Evolutionary conservation across 2,797 vertebrate species (phyloP).

Genomic region (Scolopax bukidnonensis): DNA sequence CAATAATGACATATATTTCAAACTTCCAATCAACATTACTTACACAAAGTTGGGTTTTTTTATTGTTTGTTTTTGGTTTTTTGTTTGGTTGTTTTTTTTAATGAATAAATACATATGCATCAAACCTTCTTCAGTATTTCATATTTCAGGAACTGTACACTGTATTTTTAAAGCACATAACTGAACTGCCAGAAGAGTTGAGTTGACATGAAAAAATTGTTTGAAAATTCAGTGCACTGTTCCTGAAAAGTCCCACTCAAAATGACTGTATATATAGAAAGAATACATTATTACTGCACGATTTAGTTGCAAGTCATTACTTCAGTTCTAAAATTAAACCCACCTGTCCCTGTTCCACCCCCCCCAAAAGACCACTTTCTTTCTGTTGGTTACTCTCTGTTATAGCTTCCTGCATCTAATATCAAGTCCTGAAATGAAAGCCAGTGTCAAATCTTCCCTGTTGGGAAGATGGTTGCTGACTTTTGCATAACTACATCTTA

Average conservation of each 20-base stretch:
- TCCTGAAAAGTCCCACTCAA: not conserved
- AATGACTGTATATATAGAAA: not conserved
- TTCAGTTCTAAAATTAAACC: not conserved
- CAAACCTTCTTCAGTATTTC: not conserved
- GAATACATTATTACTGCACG: not conserved
- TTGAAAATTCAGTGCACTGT: not conserved
- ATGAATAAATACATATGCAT: not conserved
- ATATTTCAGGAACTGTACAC: not conserved
- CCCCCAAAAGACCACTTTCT: not conserved
- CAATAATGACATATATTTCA: not conserved
- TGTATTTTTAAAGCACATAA: not conserved
- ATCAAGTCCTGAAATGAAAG: not conserved
- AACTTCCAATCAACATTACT: not conserved
- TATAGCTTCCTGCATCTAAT: not conserved
- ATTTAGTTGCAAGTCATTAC: not conserved
- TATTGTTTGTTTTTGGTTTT: not conserved
- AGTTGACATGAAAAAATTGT: not conserved
- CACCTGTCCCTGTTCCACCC: not conserved
- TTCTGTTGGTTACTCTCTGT: not conserved
- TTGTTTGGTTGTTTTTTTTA: not conserved
- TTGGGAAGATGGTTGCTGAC: not conserved
- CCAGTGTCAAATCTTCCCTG: not conserved
- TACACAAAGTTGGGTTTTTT: not conserved
- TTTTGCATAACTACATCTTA: not conserved
- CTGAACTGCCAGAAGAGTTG: not conserved